A percentile compares a stretch with the other conserved stretches of the same genome.
Conservation (phyloP, 2,797 vertebrate species). For the Helostoma temminkii region DNA sequence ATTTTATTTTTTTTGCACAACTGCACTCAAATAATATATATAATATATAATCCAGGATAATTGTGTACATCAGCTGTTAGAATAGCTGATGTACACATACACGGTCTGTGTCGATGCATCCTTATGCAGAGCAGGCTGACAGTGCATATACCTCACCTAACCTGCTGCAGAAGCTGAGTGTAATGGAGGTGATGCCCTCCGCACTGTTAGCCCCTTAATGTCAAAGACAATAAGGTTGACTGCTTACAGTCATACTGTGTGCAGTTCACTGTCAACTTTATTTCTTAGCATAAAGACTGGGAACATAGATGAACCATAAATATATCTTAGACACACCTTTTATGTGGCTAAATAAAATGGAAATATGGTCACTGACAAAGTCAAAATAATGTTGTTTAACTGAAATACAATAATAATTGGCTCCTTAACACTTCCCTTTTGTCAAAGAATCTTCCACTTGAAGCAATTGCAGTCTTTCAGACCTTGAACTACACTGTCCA, state of each 20-base stretch:
- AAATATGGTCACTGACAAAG: too few species aligned
- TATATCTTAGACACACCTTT: too few species aligned
- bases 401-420: too few species aligned
- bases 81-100: conserved; percentile 36
- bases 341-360: too few species aligned
- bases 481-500: too few species aligned
- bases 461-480: too few species aligned
- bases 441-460: too few species aligned
- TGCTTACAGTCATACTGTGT: conserved; percentile 2
- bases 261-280: conserved; percentile 12
- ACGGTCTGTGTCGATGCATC: conserved; percentile 25
- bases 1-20: conserved; percentile 10
- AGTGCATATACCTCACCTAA: conserved; percentile 28
- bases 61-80: conserved; percentile 27
- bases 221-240: conserved; percentile 37
- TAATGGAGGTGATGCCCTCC: conserved; percentile 30
- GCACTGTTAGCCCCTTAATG: conserved; percentile 32
- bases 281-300: not conserved
- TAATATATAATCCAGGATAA: not conserved
- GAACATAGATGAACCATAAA: not conserved
- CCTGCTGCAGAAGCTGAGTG: conserved; percentile 34
- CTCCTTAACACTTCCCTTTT: too few species aligned
- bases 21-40: not conserved
- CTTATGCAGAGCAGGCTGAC: conserved; percentile 36
- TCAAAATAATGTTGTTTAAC: too few species aligned